Conservation (phyloP, 2,113 vertebrate species). For the Psammodynastes pulverulentus region DNA sequence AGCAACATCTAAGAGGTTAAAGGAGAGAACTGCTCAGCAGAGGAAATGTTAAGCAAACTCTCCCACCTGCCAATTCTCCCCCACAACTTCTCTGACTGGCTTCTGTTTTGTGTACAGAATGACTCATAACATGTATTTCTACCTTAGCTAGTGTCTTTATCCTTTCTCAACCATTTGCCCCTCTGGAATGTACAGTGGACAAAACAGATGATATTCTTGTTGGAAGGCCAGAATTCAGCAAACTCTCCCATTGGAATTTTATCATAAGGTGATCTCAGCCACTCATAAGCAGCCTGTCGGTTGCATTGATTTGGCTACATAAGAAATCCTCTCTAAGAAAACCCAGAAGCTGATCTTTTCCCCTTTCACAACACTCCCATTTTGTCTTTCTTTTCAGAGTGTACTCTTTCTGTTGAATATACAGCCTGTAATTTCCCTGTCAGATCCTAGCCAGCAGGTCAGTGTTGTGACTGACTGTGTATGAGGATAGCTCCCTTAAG, state of each 20-base stretch:
- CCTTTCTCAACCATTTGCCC: neutral
- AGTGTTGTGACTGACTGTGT: conserved; percentile 82
- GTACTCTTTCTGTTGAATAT: conserved; percentile 70
- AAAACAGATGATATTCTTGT: neutral
- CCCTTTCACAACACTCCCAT: conserved; percentile 54
- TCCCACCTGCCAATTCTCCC: neutral
- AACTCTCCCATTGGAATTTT: fast-evolving
- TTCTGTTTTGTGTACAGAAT: neutral
- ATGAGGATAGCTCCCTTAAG: conserved; percentile 75
- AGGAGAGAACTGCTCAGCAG: neutral
- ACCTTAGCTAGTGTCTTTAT: neutral
- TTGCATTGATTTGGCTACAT: conserved; percentile 6
- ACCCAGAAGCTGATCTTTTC: conserved; percentile 62
- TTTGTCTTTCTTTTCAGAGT: conserved; percentile 56
- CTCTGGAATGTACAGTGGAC: neutral
- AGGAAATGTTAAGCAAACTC: neutral
- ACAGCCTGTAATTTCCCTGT: conserved; percentile 78
- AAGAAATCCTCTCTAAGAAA: conserved; percentile 39
- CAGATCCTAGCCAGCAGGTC: conserved; percentile 74
- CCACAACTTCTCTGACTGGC: neutral
- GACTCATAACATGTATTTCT: neutral
- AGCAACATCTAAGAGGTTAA: neutral
- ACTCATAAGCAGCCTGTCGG: neutral
- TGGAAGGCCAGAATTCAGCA: neutral
- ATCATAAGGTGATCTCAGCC: neutral